phyloP scores from a whole-genome alignment of 2,888 invertebrate genomes.

The Hymenopus coronatus region DNA sequence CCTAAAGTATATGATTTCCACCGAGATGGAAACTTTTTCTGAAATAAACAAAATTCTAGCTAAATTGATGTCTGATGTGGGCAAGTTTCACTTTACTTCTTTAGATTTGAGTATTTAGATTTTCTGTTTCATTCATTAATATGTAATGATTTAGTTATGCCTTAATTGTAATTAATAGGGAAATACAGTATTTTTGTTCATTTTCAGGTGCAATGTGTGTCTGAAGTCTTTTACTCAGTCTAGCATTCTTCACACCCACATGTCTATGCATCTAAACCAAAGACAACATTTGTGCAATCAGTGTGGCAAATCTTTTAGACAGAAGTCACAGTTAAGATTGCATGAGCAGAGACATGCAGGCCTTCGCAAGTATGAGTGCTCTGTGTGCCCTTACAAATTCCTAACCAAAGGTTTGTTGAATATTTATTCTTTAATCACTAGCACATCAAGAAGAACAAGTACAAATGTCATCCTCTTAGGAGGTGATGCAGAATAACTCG shows the following conservation, averaged over 20 bases:
- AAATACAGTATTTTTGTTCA: too few relatives aligned
- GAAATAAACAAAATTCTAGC: too few relatives aligned
- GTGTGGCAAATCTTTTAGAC: conserved; percentile 34
- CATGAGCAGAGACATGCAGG: conserved; percentile 34
- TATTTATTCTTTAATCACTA: conserved; percentile 14
- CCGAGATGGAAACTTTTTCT: too few relatives aligned
- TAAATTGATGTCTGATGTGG: too few relatives aligned
- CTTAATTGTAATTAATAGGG: too few relatives aligned
- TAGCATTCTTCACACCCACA: conserved; percentile 42
- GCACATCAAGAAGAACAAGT: not conserved
- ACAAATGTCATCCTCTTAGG: not conserved
- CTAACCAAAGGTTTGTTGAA: conserved; percentile 43
- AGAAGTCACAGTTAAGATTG: conserved; percentile 32
- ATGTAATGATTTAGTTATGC: too few relatives aligned
- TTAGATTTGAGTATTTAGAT: too few relatives aligned
- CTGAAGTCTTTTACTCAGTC: conserved; percentile 41
- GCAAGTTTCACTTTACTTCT: too few relatives aligned
- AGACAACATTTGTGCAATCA: conserved; percentile 36
- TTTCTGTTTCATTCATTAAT: too few relatives aligned
- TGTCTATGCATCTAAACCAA: conserved; percentile 41
- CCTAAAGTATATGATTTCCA: too few relatives aligned
- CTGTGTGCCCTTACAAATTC: conserved; percentile 39
- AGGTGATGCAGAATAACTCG: too few relatives aligned
- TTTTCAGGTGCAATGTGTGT: conserved; percentile 40
- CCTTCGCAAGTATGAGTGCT: conserved; percentile 37